These are phyloP conservation scores for Monopterus albus DNA, from an alignment of 2,113 vertebrate species.

Conservation along the genomic window DNA sequence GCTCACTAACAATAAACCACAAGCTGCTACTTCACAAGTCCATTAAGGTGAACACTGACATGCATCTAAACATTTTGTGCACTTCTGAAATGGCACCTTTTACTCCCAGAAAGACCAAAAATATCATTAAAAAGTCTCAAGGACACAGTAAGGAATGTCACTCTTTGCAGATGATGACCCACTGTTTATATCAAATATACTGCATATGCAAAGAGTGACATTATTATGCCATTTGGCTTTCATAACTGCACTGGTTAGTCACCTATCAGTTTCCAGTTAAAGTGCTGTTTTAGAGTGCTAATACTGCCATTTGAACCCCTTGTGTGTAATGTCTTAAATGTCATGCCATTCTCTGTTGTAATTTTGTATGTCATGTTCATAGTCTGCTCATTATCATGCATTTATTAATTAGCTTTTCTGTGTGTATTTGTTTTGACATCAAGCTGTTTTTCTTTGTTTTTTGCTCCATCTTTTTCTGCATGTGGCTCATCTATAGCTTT, in stretches of 20 bases:
- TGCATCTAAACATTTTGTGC: not conserved
- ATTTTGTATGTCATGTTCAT: constrained; percentile 28
- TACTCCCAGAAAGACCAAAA: not conserved
- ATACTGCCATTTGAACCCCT: not conserved
- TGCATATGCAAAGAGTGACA: not conserved
- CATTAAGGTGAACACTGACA: not conserved
- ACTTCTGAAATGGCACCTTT: constrained; percentile 5
- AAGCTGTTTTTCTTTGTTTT: constrained; percentile 55
- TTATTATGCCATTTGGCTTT: not conserved
- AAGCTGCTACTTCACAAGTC: not conserved
- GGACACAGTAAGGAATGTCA: not conserved
- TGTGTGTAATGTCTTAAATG: constrained; percentile 25
- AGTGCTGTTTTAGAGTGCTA: constrained; percentile 13
- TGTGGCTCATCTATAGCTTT: constrained; percentile 88
- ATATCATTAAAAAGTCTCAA: not conserved
- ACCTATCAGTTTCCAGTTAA: not conserved
- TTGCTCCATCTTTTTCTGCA: constrained; percentile 82
- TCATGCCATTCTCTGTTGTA: constrained; percentile 26
- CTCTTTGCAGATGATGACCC: not conserved
- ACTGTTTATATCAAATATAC: not conserved
- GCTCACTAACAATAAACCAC: constrained; percentile 15
- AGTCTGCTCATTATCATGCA: constrained; percentile 47
- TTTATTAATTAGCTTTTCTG: constrained; percentile 56
- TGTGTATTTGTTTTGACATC: constrained; percentile 65
- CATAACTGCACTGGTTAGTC: not conserved